Evolutionary conservation across 2,888 invertebrate genomes (phyloP).

Genomic region (Petrophora chlorosata): DNA sequence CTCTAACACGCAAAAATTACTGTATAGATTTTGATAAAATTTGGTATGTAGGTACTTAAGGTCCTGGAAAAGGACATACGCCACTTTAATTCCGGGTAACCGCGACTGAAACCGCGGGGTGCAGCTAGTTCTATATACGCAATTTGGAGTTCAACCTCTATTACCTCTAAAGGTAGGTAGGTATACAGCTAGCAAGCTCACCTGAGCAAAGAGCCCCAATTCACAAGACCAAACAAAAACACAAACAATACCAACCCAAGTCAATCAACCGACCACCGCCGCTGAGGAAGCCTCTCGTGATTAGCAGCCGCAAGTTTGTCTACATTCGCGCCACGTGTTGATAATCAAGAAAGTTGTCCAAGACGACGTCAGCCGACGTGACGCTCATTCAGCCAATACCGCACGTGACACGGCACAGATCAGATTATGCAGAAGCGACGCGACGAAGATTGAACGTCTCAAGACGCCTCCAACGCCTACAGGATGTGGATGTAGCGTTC

Average conservation of each 20-base stretch:
- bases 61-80: no score
- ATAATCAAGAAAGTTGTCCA: conserved; percentile 77
- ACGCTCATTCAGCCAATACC: conserved; percentile 66
- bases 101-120: no score
- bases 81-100: no score
- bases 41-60: no score
- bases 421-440: conserved; percentile 35
- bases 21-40: no score
- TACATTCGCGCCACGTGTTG: conserved; percentile 70
- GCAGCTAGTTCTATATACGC: no score
- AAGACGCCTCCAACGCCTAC: conserved; percentile 21
- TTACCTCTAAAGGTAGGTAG: no score
- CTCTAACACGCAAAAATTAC: no score
- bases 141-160: no score
- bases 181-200: no score
- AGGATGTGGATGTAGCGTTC: conserved; percentile 17
- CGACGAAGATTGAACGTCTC: conserved; percentile 20
- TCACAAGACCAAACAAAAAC: conserved; percentile 24
- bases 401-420: conserved; percentile 55
- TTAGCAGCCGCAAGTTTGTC: conserved; percentile 48
- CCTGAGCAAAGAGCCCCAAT: conserved; percentile 10
- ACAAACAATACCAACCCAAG: conserved; percentile 23
- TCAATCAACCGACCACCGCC: conserved; percentile 9
- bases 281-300: conserved; percentile 45
- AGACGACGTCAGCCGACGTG: conserved; percentile 63